Base-by-base conservation (phyloP, 2,797 vertebrate species). In the Platyrinchus mystaceus region DNA sequence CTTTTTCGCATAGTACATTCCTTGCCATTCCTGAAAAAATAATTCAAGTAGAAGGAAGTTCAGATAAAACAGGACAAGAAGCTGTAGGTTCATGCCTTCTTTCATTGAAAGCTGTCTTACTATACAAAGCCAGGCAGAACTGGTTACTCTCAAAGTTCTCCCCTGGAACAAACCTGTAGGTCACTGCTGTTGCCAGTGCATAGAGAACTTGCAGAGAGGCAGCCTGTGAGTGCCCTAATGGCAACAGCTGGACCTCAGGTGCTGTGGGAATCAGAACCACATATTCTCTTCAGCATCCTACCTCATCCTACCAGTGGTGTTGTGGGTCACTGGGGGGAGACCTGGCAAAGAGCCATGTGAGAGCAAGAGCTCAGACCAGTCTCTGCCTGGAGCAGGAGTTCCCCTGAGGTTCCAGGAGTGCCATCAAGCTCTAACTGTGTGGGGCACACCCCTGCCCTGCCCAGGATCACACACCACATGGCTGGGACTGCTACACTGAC, bases 1-100 rank as follows among this genome's bases (percentile, higher is more conserved):
- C 98, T 99, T 99, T 98, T 98, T 99, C 97, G 98, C 97, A 94
- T 98, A 98, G 98, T 99, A 99, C 97, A 99, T 98, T 97, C 99
- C 99, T 98, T 99, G 99, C 99, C 99, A 99, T 97, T 99, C 99
- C 99, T 99, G 96, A 20, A 97, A 97, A 85, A 64, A 32, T 53
- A 94, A 96, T 64, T 59, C 21, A 74, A 80, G 18, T 20, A 67
- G 58, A 69, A 93, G 49, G 9, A 93, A 81, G 50, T 44, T 91
- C 69, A 94, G 74, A 46, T 50, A n/a, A 84, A 76, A 67, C 44
- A 63, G 7, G 16, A 86, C 63, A 6, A 87, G 19, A 73, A 88
- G 63, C 17, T 87, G 44, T 12, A 62, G 30, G 27, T 76, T 73
- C 50, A 32, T 16, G 39, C 10, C 24, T 46, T 80, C 68, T 68